phyloP scores from a whole-genome alignment of 2,888 invertebrate species.

The Capitulum mitella region DNA sequence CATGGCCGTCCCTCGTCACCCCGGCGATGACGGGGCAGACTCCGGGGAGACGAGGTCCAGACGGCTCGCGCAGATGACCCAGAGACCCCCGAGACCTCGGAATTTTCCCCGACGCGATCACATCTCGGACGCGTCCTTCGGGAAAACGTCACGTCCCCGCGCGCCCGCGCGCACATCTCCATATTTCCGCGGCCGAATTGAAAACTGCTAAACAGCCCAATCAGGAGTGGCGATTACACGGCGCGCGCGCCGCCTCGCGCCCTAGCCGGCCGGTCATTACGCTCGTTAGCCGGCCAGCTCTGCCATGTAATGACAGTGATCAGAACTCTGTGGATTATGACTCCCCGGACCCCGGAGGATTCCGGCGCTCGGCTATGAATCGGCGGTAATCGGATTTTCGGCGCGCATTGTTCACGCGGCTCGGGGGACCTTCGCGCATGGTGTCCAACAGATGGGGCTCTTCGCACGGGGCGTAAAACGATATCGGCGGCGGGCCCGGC shows the following conservation, averaged over 20 bases:
- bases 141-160: too few relatives aligned
- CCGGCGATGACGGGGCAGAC: too few relatives aligned
- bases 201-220: neutral
- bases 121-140: too few relatives aligned
- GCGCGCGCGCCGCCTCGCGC: neutral
- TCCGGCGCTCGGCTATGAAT: neutral
- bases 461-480: neutral
- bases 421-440: neutral
- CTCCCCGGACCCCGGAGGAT: neutral
- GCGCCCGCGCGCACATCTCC: neutral
- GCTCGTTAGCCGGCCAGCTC: neutral
- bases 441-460: neutral
- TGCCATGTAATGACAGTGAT: neutral
- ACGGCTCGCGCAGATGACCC: too few relatives aligned
- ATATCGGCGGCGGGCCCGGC: too few relatives aligned
- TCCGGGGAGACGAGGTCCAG: too few relatives aligned
- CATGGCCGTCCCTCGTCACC: too few relatives aligned
- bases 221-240: neutral
- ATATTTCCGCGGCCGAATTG: neutral
- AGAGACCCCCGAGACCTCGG: too few relatives aligned
- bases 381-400: conserved; percentile 3
- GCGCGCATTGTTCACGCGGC: neutral
- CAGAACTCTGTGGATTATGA: conserved; percentile 1
- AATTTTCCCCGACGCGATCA: too few relatives aligned
- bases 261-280: neutral